These are phyloP conservation scores for Cheilosia vernalis DNA, from an alignment of 2,888 invertebrate genomes.

Conservation along the genomic window DNA sequence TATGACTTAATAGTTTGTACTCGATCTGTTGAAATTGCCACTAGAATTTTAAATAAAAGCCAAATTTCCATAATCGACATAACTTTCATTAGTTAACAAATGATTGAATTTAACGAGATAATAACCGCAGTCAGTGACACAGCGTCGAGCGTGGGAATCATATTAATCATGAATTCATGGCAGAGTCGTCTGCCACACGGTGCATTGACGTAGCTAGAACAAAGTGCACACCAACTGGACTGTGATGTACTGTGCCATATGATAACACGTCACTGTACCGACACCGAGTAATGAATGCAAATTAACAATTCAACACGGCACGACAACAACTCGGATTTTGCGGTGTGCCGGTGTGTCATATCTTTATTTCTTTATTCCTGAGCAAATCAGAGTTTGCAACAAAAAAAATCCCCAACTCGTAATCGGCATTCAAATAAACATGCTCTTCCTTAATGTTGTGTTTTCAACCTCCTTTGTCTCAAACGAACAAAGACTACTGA, in stretches of 20 bases:
- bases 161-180: conserved; percentile 20
- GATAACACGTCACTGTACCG: conserved; percentile 44
- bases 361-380: not conserved
- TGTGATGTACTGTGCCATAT: conserved; percentile 39
- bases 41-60: conserved; percentile 19
- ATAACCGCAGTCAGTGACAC: not conserved
- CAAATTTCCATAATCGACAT: conserved; percentile 16
- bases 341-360: conserved; percentile 25
- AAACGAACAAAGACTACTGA: conserved; percentile 8
- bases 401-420: not conserved
- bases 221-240: conserved; percentile 52
- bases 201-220: conserved; percentile 35
- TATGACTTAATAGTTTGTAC: not conserved
- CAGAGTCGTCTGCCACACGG: conserved; percentile 7
- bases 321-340: conserved; percentile 6
- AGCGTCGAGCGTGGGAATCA: conserved; percentile 24
- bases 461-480: conserved; percentile 3
- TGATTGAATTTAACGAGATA: conserved; percentile 4
- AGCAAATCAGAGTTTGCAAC: not conserved
- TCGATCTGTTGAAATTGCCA: conserved; percentile 6
- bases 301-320: conserved; percentile 37
- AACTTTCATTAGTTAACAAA: conserved; percentile 7
- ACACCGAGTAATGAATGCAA: conserved; percentile 55
- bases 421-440: not conserved
- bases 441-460: not conserved